Evolutionary conservation across 1,140 invertebrate genomes (phyloP), one percentile per base, ranked within the genome.

Genomic region (Luehdorfia chinensis): DNA sequence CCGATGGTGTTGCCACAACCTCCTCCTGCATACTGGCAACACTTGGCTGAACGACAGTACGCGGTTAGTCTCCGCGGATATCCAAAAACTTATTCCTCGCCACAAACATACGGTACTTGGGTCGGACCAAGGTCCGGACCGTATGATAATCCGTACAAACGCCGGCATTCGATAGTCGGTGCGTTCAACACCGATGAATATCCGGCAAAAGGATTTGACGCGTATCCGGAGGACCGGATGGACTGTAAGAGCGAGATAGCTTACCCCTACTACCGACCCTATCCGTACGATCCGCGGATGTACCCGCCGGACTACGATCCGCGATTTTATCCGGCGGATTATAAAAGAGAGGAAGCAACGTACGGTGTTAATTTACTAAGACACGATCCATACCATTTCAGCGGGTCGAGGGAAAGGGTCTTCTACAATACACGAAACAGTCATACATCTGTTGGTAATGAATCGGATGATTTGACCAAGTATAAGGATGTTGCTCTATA

Each of bases 401-500:
- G 68, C 16, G 71, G 75, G 0, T 69, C 80, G 0, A 74, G 84
- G 36, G 85, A 87, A n/a, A 68, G 79, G 41, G 71, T 73, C 1
- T 84, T 73, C 46, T 88, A 88, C 47, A 73, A 74, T 3, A 50
- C 78, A 25, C 67, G 87, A 9, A 83, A 87, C 19, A 88, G 87
- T 63, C 85, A 88, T 46, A 87, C 73, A 0, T 88, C 87, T 0
- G 75, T 87, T 16, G 87, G 87, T 0, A 88, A 88, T 37, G 87
- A 88, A 52, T 88, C 87, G 12, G 87, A 88, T 62, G 87, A 88
- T 64, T 53, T 88, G 30, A 84, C 79, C 1, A 88, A 88, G 41
- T 88, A 88, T 70, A 87, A 87, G 48, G 87, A 88, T 49, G 85
- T 88, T 18, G 87, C 87, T 31, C 66, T 88, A 37, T 87, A 54